Base-by-base conservation (phyloP, 2,888 invertebrate genomes). In the Tenthredo livida region DNA sequence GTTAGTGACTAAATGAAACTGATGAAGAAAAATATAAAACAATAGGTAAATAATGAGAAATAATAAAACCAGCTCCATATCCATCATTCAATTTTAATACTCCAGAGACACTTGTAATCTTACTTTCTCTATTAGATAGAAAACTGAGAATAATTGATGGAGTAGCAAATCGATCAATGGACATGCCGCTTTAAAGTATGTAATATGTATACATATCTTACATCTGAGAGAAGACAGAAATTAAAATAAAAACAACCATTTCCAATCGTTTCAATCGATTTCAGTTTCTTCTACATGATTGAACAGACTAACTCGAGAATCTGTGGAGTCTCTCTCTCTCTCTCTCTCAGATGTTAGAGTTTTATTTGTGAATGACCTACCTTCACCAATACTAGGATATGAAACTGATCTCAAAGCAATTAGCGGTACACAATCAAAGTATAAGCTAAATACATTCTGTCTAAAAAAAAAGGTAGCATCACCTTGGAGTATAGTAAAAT, bases 351-450 rank as follows among this genome's bases (percentile, higher is more conserved):
- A 54, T 77, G 43, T 47, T 84, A 87, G 37, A n/a, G 84, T 87
- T 85, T 85, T 87, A 78, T 85, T 50, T 50, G 78, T 84, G 78
- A 84, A 75, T 65, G 61, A 91, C 92, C 92, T 92, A 93, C 92
- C 92, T 91, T 90, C 89, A 80, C 80, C 80, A 80, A 80, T 80
- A 61, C 58, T 61, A 80, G 21, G 12, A 80, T 80, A 61, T 40
- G 91, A 92, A 92, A 92, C 91, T 92, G 92, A 92, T 92, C 89
- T 92, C 90, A 93, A 93, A 93, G 93, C 93, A 92, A 92, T 92
- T 92, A 93, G 93, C 93, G 91, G 92, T 93, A 93, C 92, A 92
- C 93, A 93, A 93, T 93, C 92, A 93, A 93, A 92, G 90, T 93
- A 91, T 90, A 93, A 93, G 93, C 93, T 92, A 92, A 92, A 91